A percentile compares a stretch with the other conserved stretches of the same genome.
Conservation (phyloP, 2,888 invertebrate genomes). For the Conops quadrifasciatus region DNA sequence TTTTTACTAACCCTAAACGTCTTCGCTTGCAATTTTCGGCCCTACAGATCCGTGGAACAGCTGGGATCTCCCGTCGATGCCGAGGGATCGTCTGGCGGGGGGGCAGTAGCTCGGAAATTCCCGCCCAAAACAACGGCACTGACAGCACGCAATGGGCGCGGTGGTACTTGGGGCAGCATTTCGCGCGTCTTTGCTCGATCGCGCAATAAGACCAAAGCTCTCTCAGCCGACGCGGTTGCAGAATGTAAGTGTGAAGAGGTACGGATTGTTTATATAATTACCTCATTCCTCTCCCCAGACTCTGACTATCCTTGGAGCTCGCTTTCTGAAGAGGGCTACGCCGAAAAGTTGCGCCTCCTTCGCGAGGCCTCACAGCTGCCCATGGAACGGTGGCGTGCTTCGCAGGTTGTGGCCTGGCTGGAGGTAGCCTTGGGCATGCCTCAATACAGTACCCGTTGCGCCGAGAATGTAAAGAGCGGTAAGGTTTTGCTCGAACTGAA, state of each 20-base stretch:
- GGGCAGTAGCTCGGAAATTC: constrained; percentile 64
- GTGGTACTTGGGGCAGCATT: constrained; percentile 89
- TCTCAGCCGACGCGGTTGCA: constrained; percentile 66
- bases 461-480: constrained; percentile 94
- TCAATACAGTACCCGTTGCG: constrained; percentile 87
- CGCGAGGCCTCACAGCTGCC: constrained; percentile 86
- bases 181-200: constrained; percentile 88
- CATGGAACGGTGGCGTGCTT: constrained; percentile 90
- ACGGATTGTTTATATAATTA: background rate
- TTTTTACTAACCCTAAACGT: background rate
- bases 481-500: constrained; percentile 93
- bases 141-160: constrained; percentile 70
- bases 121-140: constrained; percentile 61
- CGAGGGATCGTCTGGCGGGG: constrained; percentile 69
- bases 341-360: constrained; percentile 67
- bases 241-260: constrained; percentile 66
- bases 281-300: constrained; percentile 43
- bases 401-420: constrained; percentile 93
- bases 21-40: background rate
- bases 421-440: constrained; percentile 95
- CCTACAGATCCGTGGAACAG: constrained; percentile 72
- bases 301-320: constrained; percentile 65
- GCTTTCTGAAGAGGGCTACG: constrained; percentile 63
- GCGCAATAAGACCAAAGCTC: constrained; percentile 80
- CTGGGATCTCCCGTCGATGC: constrained; percentile 80